phyloP scores from a whole-genome alignment of 2,113 vertebrate species.

The Athene noctua region DNA sequence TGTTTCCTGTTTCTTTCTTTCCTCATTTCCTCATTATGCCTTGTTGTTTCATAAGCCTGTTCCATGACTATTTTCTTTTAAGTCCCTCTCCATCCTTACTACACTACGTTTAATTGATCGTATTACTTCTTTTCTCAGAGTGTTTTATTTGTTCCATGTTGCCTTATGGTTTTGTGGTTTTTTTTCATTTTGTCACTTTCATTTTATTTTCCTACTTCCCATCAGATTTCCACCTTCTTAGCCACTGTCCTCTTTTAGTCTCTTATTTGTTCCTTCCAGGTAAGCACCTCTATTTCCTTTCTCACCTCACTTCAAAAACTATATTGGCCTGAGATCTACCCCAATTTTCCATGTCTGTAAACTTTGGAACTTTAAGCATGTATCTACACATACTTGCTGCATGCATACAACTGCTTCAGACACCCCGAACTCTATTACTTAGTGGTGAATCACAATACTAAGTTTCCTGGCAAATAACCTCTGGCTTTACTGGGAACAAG shows the following conservation, averaged over 20 bases:
- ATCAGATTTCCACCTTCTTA: not conserved
- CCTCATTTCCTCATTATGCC: not conserved
- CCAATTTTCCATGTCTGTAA: not conserved
- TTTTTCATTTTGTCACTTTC: not conserved
- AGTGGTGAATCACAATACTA: not conserved
- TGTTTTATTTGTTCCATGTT: not conserved
- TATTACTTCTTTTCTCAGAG: not conserved
- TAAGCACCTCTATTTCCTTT: not conserved
- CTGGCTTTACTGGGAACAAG: not conserved
- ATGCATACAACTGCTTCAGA: not conserved
- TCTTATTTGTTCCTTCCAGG: not conserved
- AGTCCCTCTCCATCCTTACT: not conserved
- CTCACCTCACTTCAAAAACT: not conserved
- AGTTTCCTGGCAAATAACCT: not conserved
- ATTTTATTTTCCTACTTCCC: not conserved
- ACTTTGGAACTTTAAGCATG: not conserved
- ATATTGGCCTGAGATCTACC: not conserved
- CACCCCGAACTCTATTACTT: not conserved
- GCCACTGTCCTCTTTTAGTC: not conserved
- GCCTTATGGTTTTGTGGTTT: not conserved
- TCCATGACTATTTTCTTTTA: not conserved
- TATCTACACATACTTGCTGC: not conserved
- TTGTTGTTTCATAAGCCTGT: not conserved
- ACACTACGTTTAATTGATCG: not conserved
- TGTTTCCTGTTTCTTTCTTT: conserved; percentile 46